Conservation (phyloP, 2,888 invertebrate genomes). For the Bimastos eiseni region DNA sequence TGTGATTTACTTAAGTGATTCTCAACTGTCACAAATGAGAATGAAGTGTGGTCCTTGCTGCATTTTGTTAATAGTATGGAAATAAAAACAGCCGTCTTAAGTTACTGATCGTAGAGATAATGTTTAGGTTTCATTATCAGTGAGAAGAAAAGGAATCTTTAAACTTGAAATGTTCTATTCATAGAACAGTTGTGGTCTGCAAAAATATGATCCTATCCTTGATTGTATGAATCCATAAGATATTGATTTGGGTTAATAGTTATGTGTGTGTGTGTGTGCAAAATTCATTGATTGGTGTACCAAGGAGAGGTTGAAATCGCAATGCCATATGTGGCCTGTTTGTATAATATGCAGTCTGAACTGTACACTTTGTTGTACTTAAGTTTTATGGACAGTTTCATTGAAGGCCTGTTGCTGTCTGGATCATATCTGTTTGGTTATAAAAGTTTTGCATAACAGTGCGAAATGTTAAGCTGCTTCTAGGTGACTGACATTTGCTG, state of each 20-base stretch:
- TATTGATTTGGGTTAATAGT: constrained; percentile 6
- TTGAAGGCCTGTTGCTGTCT: not conserved
- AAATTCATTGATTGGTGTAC: constrained; percentile 9
- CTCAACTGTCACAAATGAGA: not conserved
- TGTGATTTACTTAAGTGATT: not conserved
- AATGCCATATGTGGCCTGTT: constrained; percentile 13
- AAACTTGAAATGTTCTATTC: no score
- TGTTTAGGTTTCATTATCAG: not conserved
- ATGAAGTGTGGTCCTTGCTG: not conserved
- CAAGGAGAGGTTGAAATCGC: not conserved
- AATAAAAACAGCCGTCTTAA: not conserved
- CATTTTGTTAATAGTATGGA: not conserved
- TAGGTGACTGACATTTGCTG: not conserved
- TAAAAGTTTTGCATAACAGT: not conserved
- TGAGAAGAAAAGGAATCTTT: not conserved
- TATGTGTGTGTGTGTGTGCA: constrained; percentile 13
- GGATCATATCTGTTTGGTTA: not conserved
- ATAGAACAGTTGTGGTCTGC: not conserved
- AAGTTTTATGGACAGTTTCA: not conserved
- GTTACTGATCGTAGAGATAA: not conserved
- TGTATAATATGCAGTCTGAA: not conserved
- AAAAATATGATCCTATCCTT: not conserved
- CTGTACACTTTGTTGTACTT: not conserved
- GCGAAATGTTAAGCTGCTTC: not conserved
- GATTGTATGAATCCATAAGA: not conserved